phyloP scores from a whole-genome alignment of 2,113 vertebrate genomes.

The Anarrhichthys ocellatus region DNA sequence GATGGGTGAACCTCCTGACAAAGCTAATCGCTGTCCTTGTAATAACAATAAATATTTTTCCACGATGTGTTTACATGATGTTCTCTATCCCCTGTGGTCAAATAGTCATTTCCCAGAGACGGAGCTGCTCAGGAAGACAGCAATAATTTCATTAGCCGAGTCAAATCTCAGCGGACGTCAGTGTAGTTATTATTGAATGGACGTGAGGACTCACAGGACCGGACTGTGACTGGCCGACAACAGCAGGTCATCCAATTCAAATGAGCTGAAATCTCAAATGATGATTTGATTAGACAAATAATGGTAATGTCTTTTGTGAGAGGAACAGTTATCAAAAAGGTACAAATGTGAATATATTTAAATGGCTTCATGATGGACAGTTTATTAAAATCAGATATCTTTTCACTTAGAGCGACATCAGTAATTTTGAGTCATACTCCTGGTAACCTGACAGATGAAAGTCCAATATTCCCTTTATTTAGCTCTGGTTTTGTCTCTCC shows the following conservation, averaged over 20 bases:
- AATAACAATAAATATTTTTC: not conserved
- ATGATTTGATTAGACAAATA: not conserved
- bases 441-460: not conserved
- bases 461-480: not conserved
- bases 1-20: not conserved
- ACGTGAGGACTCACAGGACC: not conserved
- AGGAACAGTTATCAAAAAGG: not conserved
- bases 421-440: not conserved
- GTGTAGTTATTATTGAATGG: not conserved
- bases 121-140: not conserved
- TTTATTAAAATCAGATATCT: too few relatives aligned
- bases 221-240: not conserved
- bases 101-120: slow-evolving; percentile 6
- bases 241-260: not conserved
- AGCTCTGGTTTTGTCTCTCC: not conserved
- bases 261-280: too few relatives aligned
- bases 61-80: not conserved
- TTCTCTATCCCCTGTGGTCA: not conserved
- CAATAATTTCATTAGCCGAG: slow-evolving; percentile 17
- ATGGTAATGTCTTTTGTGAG: not conserved
- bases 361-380: not conserved
- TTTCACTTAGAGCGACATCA: not conserved
- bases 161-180: not conserved
- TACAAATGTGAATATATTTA: not conserved
- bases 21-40: not conserved